phyloP scores from a whole-genome alignment of 2,113 vertebrate species.

The Isichthys henryi region DNA sequence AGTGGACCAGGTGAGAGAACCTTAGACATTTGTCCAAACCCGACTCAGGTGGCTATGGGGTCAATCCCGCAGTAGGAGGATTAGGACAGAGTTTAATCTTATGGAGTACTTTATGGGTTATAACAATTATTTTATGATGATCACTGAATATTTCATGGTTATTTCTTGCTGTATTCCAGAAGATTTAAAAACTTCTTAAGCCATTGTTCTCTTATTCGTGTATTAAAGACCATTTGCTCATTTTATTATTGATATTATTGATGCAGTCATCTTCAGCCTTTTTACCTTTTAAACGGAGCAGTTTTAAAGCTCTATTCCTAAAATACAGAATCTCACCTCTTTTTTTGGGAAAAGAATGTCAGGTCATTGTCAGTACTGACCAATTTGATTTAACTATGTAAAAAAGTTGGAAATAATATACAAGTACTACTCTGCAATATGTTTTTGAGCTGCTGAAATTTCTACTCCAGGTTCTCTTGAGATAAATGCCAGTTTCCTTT shows the following conservation, averaged over 20 bases:
- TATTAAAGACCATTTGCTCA: not conserved
- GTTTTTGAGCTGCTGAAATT: not conserved
- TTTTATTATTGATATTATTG: not conserved
- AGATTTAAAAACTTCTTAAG: not conserved
- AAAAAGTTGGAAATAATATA: not conserved
- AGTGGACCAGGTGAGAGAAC: constrained; percentile 42
- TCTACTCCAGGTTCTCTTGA: not conserved
- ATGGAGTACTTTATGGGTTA: not conserved
- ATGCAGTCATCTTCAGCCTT: not conserved
- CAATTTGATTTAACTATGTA: not conserved
- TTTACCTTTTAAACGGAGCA: not conserved
- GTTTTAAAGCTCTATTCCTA: not conserved
- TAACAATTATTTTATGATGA: not conserved
- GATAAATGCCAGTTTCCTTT: not conserved
- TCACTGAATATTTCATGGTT: not conserved
- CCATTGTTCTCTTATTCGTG: not conserved
- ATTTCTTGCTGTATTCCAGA: not conserved
- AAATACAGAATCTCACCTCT: not conserved
- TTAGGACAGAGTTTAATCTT: not conserved
- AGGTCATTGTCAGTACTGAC: not conserved
- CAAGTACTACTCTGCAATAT: not conserved
- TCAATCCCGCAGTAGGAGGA: not conserved
- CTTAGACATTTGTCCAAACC: not conserved
- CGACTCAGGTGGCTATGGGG: not conserved
- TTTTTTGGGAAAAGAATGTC: not conserved